phyloP scores from a whole-genome alignment of 2,113 vertebrate genomes.

The Malaclemys terrapin region DNA sequence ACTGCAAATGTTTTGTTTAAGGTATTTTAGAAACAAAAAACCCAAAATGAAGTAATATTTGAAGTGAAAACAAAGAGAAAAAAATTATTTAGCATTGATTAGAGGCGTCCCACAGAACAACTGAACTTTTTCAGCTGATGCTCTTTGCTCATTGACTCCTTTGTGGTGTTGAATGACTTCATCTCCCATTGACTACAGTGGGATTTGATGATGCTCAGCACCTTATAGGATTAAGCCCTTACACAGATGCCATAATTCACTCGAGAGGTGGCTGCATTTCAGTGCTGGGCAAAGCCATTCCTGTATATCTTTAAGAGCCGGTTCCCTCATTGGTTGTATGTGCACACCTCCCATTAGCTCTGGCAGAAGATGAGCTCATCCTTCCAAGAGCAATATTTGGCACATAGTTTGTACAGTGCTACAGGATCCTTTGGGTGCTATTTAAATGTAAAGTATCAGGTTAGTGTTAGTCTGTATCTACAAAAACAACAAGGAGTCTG shows the following conservation, averaged over 20 bases:
- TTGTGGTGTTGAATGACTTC: conserved; percentile 46
- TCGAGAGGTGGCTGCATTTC: conserved; percentile 59
- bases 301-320: conserved; percentile 59
- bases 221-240: conserved; percentile 44
- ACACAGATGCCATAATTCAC: conserved; percentile 66
- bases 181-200: conserved; percentile 31
- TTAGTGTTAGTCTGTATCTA: no score
- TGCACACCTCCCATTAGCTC: conserved; percentile 67
- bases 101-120: neutral
- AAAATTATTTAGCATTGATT: conserved; percentile 5
- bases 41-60: no score
- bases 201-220: conserved; percentile 54
- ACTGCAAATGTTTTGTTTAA: no score
- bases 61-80: neutral
- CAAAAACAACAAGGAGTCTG: no score
- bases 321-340: conserved; percentile 63
- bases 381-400: conserved; percentile 67
- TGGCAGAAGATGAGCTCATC: conserved; percentile 69
- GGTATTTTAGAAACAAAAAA: no score
- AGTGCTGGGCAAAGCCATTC: conserved; percentile 23
- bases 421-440: conserved; percentile 52
- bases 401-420: conserved; percentile 65
- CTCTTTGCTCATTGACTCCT: neutral
- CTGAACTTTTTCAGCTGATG: neutral
- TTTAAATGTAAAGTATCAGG: conserved; percentile 70